Evolutionary conservation across 2,797 vertebrate species (phyloP).

Genomic region (Amniataba percoides): DNA sequence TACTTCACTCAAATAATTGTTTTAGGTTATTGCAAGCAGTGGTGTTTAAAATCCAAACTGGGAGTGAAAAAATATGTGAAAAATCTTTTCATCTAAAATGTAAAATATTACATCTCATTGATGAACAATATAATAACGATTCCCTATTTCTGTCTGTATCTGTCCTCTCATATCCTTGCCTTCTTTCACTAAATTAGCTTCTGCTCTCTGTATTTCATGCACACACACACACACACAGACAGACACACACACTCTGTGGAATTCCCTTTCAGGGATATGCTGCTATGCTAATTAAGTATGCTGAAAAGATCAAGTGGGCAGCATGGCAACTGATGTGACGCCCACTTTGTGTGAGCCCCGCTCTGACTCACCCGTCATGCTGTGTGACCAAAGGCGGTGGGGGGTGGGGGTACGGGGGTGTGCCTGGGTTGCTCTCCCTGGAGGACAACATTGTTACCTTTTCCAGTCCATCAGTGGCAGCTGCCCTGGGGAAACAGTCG

Average conservation of each 20-base stretch:
- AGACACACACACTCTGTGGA: constrained; percentile 31
- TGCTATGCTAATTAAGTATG: constrained; percentile 61
- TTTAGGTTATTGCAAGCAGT: constrained; percentile 25
- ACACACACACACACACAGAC: constrained; percentile 10
- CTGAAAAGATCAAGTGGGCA: constrained; percentile 69
- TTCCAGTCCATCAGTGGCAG: constrained; percentile 70
- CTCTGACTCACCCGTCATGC: constrained; percentile 63
- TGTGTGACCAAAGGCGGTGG: constrained; percentile 46
- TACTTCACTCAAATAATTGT: neutral
- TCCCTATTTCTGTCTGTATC: neutral
- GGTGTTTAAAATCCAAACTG: constrained; percentile 3
- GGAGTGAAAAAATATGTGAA: constrained; percentile 7
- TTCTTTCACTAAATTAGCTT: constrained; percentile 15
- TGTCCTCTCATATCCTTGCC: constrained; percentile 8
- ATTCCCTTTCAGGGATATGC: constrained; percentile 51
- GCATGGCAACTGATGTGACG: constrained; percentile 37
- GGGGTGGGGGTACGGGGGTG: constrained; percentile 13
- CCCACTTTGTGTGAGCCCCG: constrained; percentile 38
- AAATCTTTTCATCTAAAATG: constrained; percentile 15
- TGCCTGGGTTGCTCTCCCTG: constrained; percentile 31
- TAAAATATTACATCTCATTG: constrained; percentile 1
- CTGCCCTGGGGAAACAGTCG: constrained; percentile 72
- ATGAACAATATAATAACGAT: constrained; percentile 4
- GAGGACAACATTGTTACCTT: constrained; percentile 73
- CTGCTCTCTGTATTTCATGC: constrained; percentile 4